Conservation (phyloP, 2,888 invertebrate genomes). For the Ethmia dodecea region DNA sequence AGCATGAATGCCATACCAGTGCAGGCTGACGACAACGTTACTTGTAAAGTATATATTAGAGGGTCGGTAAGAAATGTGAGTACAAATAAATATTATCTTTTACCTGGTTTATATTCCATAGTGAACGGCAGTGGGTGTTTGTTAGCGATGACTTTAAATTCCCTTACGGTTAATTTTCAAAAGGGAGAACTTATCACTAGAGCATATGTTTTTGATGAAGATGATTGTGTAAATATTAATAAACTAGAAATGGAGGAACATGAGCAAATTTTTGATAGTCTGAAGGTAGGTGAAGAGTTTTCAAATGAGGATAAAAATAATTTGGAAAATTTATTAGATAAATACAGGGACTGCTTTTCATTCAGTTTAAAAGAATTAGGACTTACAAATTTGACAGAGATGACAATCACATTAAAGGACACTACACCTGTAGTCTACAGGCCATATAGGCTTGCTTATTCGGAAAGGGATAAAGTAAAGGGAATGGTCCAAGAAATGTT, state of each 20-base stretch:
- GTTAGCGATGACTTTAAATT: slow-evolving; percentile 1
- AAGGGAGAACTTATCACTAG: slow-evolving; percentile 4
- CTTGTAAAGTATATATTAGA: slow-evolving; percentile 2
- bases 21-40: not conserved
- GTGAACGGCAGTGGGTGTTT: slow-evolving; percentile 1
- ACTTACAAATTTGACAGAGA: slow-evolving; percentile 10
- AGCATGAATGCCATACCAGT: slow-evolving; percentile 1
- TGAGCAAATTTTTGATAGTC: not conserved
- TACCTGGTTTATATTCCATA: slow-evolving; percentile 3
- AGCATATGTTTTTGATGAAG: not conserved
- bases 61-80: slow-evolving; percentile 4
- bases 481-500: slow-evolving; percentile 2
- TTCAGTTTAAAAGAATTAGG: slow-evolving; percentile 7
- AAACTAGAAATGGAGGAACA: not conserved
- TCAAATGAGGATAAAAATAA: not conserved
- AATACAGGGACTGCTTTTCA: slow-evolving; percentile 8
- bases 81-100: not conserved
- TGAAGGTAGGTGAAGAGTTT: slow-evolving; percentile 1
- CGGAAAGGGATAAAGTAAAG: slow-evolving; percentile 22
- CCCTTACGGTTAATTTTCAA: not conserved
- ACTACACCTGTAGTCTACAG: slow-evolving; percentile 1
- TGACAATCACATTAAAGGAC: not conserved
- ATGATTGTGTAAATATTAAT: not conserved
- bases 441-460: slow-evolving; percentile 24
- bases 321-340: slow-evolving; percentile 1